These are phyloP conservation scores for Cryptoprocta ferox DNA, from an alignment of 2,797 vertebrate species.

Conservation along the genomic window DNA sequence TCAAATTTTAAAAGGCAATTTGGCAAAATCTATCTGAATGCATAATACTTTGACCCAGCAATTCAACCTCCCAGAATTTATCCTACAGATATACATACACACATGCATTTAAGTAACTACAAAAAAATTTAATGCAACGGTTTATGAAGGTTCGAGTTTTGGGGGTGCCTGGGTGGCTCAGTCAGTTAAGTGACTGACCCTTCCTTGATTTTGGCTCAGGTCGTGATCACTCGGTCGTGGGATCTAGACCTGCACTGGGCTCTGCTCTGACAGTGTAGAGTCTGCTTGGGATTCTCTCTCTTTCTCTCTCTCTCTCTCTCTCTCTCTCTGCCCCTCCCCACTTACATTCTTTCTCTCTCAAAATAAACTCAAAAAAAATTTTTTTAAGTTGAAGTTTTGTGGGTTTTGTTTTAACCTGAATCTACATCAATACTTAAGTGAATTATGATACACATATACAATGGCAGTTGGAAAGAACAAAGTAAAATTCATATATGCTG, in stretches of 20 bases:
- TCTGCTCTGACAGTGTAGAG: too few relatives aligned
- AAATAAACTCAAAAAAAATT: too few relatives aligned
- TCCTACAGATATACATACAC: neutral
- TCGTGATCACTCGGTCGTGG: too few relatives aligned
- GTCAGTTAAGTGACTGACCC: too few relatives aligned
- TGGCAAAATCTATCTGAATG: neutral
- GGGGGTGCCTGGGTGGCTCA: neutral
- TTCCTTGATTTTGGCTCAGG: too few relatives aligned
- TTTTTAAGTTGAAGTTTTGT: neutral
- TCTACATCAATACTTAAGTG: neutral
- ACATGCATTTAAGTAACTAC: neutral
- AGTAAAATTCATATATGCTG: neutral
- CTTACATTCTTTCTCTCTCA: too few relatives aligned
- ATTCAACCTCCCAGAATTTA: neutral
- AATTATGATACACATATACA: neutral
- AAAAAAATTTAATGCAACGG: neutral
- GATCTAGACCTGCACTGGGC: too few relatives aligned
- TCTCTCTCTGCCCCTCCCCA: too few relatives aligned
- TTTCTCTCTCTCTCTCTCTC: too few relatives aligned
- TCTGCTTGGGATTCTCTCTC: too few relatives aligned
- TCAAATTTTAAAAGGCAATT: neutral
- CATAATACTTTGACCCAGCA: neutral
- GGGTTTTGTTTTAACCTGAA: constrained; percentile 17
- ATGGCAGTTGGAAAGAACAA: neutral
- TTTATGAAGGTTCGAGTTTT: neutral